These are phyloP conservation scores for Apamea monoglypha DNA, from an alignment of 2,888 invertebrate species.

Conservation along the genomic window DNA sequence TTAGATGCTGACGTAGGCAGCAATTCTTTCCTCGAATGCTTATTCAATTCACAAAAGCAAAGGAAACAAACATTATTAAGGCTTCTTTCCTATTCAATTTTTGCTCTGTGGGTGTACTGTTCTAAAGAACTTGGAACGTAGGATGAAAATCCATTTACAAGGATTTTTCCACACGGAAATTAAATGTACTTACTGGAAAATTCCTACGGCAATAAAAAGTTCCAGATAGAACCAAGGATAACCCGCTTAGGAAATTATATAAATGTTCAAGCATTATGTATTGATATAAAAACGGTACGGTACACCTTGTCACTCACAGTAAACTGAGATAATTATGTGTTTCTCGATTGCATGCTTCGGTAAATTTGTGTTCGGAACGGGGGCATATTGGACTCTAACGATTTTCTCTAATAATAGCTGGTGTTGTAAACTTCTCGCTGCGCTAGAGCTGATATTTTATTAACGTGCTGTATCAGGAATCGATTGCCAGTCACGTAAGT, in stretches of 20 bases:
- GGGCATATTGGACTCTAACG: neutral
- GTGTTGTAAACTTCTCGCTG: neutral
- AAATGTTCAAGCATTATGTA: neutral
- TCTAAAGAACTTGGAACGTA: neutral
- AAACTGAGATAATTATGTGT: neutral
- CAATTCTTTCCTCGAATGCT: too few relatives aligned
- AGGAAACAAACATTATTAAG: neutral
- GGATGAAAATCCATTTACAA: neutral
- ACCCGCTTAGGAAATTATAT: neutral
- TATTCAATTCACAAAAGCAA: neutral
- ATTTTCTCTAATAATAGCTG: neutral
- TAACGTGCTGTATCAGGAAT: conserved; percentile 3
- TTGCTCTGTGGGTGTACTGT: neutral
- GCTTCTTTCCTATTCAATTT: conserved; percentile 3
- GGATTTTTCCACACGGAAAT: neutral
- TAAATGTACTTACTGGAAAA: neutral
- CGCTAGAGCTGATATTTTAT: conserved; percentile 25
- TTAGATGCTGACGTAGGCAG: neutral
- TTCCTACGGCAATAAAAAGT: neutral
- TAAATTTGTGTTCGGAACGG: neutral
- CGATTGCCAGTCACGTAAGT: conserved; percentile 9
- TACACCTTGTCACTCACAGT: neutral
- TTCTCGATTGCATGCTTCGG: neutral
- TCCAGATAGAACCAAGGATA: neutral
- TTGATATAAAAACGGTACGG: neutral